Base-by-base conservation (phyloP, 2,113 vertebrate genomes). In the Dromaius novaehollandiae region DNA sequence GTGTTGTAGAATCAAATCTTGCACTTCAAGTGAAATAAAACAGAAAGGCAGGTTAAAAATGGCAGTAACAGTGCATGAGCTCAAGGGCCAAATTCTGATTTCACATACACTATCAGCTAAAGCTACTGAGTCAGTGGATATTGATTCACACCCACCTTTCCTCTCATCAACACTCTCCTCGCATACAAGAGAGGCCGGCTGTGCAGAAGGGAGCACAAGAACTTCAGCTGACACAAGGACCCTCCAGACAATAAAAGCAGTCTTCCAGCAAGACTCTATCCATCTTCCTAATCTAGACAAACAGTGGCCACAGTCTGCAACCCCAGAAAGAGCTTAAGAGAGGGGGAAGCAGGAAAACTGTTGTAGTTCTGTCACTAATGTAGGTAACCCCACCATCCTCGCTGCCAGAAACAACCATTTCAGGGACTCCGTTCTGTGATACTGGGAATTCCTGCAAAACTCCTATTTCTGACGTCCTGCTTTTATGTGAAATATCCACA, bases 371-470 rank as follows among this genome's bases (percentile, higher is more conserved):
- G 95, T 89, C 94, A 12, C 96, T 97, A 97, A 97, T 88, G 89
- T 82, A 96, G 95, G 97, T 46, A 94, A 90, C 85, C 75, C 97
- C 89, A 82, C 64, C 95, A 64, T 66, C 30, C 65, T 90, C 69
- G 48, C 83, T 81, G 93, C 77, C 94, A 94, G 74, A 63, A 92
- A 82, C 94, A 73, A 25, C 92, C 63, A 5, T 89, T 94, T 83
- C 93, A 85, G 78, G 78, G 90, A 88, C 96, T 97, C 94, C 91
- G 95, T 94, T 88, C 95, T 91, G 91, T 42, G 26, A 94, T 24
- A 94, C 22, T 95, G 95, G 92, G 96, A 97, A 97, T 96, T 97
- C 97, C 95, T 86, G 92, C 95, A 97, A 91, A 96, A 88, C 93
- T 96, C 96, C 88, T 82, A 9, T 87, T 95, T 96, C 96, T 98